Percentiles rank a stretch among this genome's conserved stretches.
Evolutionary conservation across 1,140 invertebrate genomes (phyloP).

Genomic region (Trachymyrmex septentrionalis): DNA sequence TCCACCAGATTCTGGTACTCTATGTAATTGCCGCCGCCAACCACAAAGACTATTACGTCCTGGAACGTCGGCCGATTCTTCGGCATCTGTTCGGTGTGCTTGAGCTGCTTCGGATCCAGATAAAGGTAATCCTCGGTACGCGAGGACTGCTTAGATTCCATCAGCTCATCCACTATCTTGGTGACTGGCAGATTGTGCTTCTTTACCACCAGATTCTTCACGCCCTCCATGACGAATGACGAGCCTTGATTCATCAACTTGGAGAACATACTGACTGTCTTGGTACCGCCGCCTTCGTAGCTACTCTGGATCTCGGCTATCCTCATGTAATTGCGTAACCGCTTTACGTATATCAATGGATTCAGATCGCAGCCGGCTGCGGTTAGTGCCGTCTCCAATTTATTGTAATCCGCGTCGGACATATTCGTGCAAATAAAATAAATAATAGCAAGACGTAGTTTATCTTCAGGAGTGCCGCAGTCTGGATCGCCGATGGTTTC

Average conservation of each 20-base stretch:
- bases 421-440: constrained; percentile 96
- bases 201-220: constrained; percentile 99
- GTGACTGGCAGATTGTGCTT: constrained; percentile 97
- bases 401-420: constrained; percentile 93
- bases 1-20: constrained; percentile 99
- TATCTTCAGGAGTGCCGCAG: constrained; percentile 96
- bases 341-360: constrained; percentile 94
- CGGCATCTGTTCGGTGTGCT: constrained; percentile 90
- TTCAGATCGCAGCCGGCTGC: constrained; percentile 95
- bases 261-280: constrained; percentile 99
- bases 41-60: constrained; percentile 98
- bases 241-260: constrained; percentile 99
- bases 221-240: constrained; percentile 99
- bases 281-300: constrained; percentile 97
- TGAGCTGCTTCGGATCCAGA: constrained; percentile 96
- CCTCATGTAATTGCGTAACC: constrained; percentile 96
- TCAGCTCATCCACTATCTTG: constrained; percentile 96
- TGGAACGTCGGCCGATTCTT: constrained; percentile 91
- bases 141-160: constrained; percentile 93
- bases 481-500: constrained; percentile 95
- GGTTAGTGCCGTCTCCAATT: constrained; percentile 92
- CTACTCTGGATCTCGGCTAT: constrained; percentile 91
- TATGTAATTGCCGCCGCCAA: constrained; percentile 99
- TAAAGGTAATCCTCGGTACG: constrained; percentile 96
- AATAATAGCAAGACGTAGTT: constrained; percentile 98